Evolutionary conservation across 2,888 invertebrate genomes (phyloP).

Genomic region (Hetaerina titia): DNA sequence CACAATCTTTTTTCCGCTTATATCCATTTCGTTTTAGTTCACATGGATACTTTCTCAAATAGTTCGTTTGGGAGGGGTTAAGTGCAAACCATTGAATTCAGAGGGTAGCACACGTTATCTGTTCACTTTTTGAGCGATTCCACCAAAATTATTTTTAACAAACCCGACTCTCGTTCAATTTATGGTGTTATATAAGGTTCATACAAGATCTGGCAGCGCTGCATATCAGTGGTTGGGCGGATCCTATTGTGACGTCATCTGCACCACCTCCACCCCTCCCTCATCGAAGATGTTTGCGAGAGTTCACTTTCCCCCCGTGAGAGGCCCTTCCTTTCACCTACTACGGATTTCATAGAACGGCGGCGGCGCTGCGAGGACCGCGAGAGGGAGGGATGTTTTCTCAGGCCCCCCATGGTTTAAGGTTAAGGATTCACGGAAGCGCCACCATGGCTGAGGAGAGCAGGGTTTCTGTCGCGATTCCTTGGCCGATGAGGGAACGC

Average conservation of each 20-base stretch:
- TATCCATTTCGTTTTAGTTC: neutral
- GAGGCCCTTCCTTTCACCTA: neutral
- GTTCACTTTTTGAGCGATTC: neutral
- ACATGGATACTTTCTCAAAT: neutral
- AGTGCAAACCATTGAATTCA: neutral
- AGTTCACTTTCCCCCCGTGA: slow-evolving; percentile 4
- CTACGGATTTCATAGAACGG: neutral
- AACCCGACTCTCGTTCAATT: neutral
- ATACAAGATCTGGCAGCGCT: slow-evolving; percentile 1
- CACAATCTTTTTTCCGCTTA: no score
- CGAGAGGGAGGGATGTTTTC: neutral
- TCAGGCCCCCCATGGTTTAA: neutral
- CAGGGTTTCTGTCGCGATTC: neutral
- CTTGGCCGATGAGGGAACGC: neutral
- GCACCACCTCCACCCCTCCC: neutral
- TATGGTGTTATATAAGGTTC: neutral
- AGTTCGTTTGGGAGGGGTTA: neutral
- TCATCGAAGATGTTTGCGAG: neutral
- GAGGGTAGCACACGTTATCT: neutral
- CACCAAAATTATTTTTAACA: neutral
- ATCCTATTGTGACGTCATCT: neutral
- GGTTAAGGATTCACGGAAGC: neutral
- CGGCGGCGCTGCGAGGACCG: neutral
- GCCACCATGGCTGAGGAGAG: neutral
- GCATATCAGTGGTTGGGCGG: neutral